Conservation (phyloP, 2,113 vertebrate genomes). For the Halichoerus grypus region DNA sequence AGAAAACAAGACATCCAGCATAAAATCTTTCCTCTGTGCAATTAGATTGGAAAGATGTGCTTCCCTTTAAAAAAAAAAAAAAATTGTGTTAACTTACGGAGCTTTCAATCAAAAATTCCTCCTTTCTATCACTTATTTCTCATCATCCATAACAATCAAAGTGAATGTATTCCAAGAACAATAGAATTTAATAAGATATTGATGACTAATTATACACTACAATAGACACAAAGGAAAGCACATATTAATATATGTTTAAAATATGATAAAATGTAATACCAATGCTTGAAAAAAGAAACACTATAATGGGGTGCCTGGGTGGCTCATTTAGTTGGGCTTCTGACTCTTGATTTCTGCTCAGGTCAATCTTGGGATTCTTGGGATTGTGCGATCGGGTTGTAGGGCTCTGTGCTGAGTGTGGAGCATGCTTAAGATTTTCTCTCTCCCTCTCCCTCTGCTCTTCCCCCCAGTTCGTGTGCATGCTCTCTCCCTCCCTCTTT, state of each 20-base stretch:
- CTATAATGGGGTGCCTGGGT: background rate
- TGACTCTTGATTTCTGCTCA: background rate
- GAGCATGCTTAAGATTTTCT: background rate
- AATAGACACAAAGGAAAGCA: background rate
- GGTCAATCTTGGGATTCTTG: background rate
- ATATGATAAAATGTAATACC: background rate
- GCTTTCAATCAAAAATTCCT: background rate
- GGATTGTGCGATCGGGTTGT: background rate
- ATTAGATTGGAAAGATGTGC: background rate
- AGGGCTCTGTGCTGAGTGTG: background rate
- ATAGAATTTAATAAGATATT: background rate
- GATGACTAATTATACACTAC: background rate
- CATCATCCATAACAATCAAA: background rate
- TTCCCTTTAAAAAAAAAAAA: background rate
- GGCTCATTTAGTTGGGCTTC: background rate
- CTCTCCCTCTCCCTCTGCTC: background rate
- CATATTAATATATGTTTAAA: background rate
- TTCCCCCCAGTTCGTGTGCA: background rate
- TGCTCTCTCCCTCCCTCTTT: background rate
- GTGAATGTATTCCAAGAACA: background rate
- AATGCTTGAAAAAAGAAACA: background rate
- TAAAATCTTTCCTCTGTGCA: background rate
- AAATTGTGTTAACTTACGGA: background rate
- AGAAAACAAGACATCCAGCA: background rate
- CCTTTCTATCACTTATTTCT: background rate